Base-by-base conservation (phyloP, 2,888 invertebrate genomes). In the Drosophila fungiperda region DNA sequence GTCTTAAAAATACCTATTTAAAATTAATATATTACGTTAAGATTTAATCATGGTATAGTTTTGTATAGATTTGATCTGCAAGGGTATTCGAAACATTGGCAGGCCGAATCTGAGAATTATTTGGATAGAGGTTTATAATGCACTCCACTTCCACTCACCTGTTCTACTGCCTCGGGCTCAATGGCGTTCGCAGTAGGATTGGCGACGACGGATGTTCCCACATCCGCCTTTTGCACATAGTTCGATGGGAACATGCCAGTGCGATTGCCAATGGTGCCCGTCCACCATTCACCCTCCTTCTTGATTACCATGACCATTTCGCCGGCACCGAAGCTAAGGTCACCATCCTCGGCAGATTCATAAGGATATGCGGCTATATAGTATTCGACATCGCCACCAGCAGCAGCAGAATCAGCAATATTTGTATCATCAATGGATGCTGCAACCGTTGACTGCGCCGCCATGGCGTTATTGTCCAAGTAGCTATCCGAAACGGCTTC, bases 271-370 rank as follows among this genome's bases (percentile, higher is more conserved):
- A 98, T 95, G 78, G 96, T 95, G 35, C 99, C 99, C 6, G 99
- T 99, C 99, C 99, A 99, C 99, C 99, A 99, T 92, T 99, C 99
- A 0, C 98, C 99, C 73, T 99, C 98, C 75, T 97, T 96, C 76
- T 98, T 96, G 45, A 95, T 95, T 1, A 99, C 98, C 82, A 95
- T 95, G 68, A 99, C 96, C 83, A 96, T 94, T 93, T 99, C 99
- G 0, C 98, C 96, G 0, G 95, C 95, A 80, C 96, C 96, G 93
- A 99, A 99, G 69, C 94, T 96, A 70, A 99, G 94, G 94, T 99
- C 99, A 0, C 98, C 99, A 0, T 96, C 94, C 93, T 99, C 99
- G 8, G 95, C 94, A 0, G 98, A 98, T 64, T 96, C 95, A 93
- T 99, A 99, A 2, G 97, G 97, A 93, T 98, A 99, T 63, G 97